Base-by-base conservation (phyloP, 2,113 vertebrate species). In the Apus apus region DNA sequence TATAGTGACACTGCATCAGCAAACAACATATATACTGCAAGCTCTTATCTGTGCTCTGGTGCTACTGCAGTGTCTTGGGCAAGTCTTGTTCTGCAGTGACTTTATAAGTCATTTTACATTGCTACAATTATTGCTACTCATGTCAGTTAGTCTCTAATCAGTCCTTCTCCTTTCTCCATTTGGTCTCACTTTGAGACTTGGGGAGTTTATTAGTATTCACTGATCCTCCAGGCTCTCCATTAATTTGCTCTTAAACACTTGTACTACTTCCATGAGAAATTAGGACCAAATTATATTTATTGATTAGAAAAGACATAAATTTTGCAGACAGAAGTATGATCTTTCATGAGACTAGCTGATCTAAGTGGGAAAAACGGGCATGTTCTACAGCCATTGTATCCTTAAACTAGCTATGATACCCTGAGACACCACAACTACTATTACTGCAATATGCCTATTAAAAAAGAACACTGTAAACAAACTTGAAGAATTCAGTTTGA, bases 401-500 rank as follows among this genome's bases (percentile, higher is more conserved):
- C 51, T 86, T 58, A 21, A 79, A 54, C 45, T 64, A n/a, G 18
- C 53, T 76, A 50, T 8, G 46, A 53, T 46, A 80, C 8, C 17
- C 38, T 30, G 34, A 45, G 50, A 90, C 23, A 81, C 22, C 56
- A 48, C 43, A 88, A 48, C 68, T 80, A 51, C n/a, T 64, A 32
- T n/a, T 23, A 74, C 60, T 56, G 85, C 29, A 64, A 84, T n/a
- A 45, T 12, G 20, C 16, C 34, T 57, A 61, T 50, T 77, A 77
- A 80, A 62, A 80, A 91, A 34, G n/a, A 54, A 87, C 36, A 79
- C 36, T 74, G 61, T 38, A 81, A 88, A 94, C 48, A 13, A 85
- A 90, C 51, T 78, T 85, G 43, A 92, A 25, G 45, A 88, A 96
- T 86, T 91, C 61, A 36, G 48, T 93, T 90, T 84, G 61, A 90